Base-by-base conservation (phyloP, 1,140 invertebrate genomes). In the Pseudomyrmex pallidus region DNA sequence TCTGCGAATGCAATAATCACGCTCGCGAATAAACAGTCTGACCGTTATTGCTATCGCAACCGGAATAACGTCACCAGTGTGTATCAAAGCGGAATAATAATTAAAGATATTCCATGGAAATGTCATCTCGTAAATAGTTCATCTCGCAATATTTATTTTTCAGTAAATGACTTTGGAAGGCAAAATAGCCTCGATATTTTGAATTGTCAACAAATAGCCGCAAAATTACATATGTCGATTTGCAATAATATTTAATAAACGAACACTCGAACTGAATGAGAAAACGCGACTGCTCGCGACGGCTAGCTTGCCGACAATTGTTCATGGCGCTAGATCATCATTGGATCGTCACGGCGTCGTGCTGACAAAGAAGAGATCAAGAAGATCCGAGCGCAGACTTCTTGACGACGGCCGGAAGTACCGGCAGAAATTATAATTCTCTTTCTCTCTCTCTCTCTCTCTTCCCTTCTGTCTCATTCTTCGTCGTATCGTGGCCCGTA, bases 321-420 rank as follows among this genome's bases (percentile, higher is more conserved):
- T 64, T 76, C 46, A 25, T 20, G 10, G 1, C 8, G 25, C 3
- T 17, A 20, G 13, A 13, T 66, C 10, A 35, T 35, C 35, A 35
- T 35, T 7, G 35, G 17, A 50, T 17, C 66, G 52, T 56, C 76
- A 10, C 20, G 9, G 46, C 13, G 44, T 63, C 22, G 9, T 44
- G 17, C 48, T 13, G 10, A 25, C 17, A 84, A 73, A 52, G 8
- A 20, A 70, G 72, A 17, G 74, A 78, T 57, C 17, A 52, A 25
- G 61, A 84, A 61, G 44, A 74, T 57, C 59, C 44, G 4, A 17
- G 56, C 44, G 12, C 12, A 56, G 22, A 25, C 63, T 20, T 22
- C 35, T 35, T 70, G 57, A 48, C 59, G 66, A 84, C 78, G 15
- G 35, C 63, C 80, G 87, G 87, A 89, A 82, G 74, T 63, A 61